Percentiles rank a stretch among this genome's conserved stretches.
phyloP scores from a whole-genome alignment of 2,888 invertebrate species.

The Apotomis betuletana region DNA sequence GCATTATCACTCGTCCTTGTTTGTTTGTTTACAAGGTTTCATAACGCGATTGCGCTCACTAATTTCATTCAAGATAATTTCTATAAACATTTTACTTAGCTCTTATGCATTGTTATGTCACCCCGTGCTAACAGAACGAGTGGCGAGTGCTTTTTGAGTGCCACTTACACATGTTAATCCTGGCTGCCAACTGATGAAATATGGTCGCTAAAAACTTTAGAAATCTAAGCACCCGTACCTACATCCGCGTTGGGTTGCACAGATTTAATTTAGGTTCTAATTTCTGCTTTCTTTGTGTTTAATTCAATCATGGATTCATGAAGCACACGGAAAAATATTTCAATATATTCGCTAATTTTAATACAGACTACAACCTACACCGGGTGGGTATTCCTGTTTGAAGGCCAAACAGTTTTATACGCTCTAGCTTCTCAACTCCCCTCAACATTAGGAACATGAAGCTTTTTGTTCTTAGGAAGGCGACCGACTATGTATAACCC shows the following conservation, averaged over 20 bases:
- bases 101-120: constrained; percentile 61
- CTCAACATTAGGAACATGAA: too few species aligned
- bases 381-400: too few species aligned
- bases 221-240: constrained; percentile 24
- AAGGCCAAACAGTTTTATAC: too few species aligned
- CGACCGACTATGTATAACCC: too few species aligned
- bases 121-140: constrained; percentile 58
- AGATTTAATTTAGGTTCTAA: too few species aligned
- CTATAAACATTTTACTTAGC: constrained; percentile 31
- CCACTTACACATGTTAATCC: constrained; percentile 47
- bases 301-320: too few species aligned
- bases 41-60: constrained; percentile 24
- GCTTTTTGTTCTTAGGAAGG: too few species aligned
- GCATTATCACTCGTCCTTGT: constrained; percentile 5
- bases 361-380: too few species aligned
- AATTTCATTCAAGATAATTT: constrained; percentile 38
- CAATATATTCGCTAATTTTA: too few species aligned
- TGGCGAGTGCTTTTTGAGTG: constrained; percentile 65
- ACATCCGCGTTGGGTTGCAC: not conserved
- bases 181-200: constrained; percentile 28
- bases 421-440: too few species aligned
- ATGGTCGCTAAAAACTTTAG: constrained; percentile 28
- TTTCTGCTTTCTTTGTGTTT: too few species aligned
- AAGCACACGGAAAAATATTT: too few species aligned
- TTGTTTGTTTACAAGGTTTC: constrained; percentile 35